Evolutionary conservation across 2,797 vertebrate species (phyloP).

Genomic region (Orientallactaga sibirica): DNA sequence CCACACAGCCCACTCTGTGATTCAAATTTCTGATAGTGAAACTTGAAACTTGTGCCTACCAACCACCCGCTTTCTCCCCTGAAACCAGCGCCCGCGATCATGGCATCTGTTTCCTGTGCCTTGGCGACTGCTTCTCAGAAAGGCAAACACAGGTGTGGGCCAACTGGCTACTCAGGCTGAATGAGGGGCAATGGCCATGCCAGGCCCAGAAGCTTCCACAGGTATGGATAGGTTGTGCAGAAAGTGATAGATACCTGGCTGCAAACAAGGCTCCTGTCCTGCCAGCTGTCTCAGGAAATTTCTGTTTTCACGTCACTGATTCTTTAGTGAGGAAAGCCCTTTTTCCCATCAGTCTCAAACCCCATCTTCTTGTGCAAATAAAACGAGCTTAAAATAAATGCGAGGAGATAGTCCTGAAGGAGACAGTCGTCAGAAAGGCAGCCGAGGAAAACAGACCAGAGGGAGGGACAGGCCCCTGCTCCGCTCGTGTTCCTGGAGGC

Average conservation of each 20-base stretch:
- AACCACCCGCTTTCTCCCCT: background rate
- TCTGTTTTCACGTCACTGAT: background rate
- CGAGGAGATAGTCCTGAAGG: background rate
- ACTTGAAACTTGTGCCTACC: background rate
- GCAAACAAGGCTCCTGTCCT: background rate
- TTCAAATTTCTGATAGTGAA: too few species aligned
- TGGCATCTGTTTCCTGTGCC: background rate
- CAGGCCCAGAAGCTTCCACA: background rate
- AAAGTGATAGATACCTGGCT: background rate
- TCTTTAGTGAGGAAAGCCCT: background rate
- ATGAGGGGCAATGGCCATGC: background rate
- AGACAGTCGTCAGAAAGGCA: background rate
- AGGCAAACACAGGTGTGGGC: background rate
- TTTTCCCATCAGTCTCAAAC: background rate
- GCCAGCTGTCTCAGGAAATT: background rate
- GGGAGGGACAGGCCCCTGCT: background rate
- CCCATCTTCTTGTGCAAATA: background rate
- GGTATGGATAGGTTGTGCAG: background rate
- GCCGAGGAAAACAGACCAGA: background rate
- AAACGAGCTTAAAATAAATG: slow-evolving; percentile 5
- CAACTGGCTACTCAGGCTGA: background rate
- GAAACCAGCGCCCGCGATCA: fast-evolving
- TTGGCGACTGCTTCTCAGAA: background rate
- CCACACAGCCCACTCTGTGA: too few species aligned
- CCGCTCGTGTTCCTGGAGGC: background rate